A percentile compares a stretch with the other conserved stretches of the same genome.
Conservation (phyloP, 1,140 invertebrate species). For the Caerostris extrusa region DNA sequence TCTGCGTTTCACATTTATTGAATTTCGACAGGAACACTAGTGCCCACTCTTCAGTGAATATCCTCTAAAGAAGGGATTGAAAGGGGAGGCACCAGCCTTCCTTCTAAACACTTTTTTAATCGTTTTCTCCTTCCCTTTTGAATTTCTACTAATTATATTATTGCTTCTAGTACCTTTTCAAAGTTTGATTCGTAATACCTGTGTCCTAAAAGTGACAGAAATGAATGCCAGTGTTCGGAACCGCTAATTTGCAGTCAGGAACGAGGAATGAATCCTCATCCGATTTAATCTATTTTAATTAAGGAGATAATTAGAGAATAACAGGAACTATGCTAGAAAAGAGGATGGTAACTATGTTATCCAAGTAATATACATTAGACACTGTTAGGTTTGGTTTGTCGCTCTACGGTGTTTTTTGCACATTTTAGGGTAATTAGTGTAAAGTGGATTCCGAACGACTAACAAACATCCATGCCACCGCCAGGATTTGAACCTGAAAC, state of each 20-base stretch:
- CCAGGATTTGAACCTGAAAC: too few relatives aligned
- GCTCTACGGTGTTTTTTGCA: too few relatives aligned
- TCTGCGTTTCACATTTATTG: not conserved
- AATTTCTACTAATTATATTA: not conserved
- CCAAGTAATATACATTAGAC: not conserved
- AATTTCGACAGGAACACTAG: not conserved
- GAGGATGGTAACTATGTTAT: too few relatives aligned
- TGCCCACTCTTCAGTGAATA: not conserved
- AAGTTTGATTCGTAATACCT: not conserved
- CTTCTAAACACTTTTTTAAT: not conserved
- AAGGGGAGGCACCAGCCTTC: too few relatives aligned
- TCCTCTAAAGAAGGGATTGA: not conserved
- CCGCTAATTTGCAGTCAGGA: not conserved
- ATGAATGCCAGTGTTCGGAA: not conserved
- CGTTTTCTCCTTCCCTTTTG: not conserved
- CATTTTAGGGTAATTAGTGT: too few relatives aligned
- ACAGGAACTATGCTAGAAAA: too few relatives aligned
- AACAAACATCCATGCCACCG: too few relatives aligned
- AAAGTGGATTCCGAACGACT: too few relatives aligned
- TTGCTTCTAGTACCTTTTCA: not conserved
- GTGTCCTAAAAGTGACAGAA: not conserved
- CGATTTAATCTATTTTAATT: not conserved
- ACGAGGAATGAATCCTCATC: not conserved
- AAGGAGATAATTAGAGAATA: not conserved
- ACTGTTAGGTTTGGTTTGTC: too few relatives aligned